Evolutionary conservation across 2,113 vertebrate genomes (phyloP), one percentile per base, ranked within the genome.

Genomic region (Cinclus mexicanus): DNA sequence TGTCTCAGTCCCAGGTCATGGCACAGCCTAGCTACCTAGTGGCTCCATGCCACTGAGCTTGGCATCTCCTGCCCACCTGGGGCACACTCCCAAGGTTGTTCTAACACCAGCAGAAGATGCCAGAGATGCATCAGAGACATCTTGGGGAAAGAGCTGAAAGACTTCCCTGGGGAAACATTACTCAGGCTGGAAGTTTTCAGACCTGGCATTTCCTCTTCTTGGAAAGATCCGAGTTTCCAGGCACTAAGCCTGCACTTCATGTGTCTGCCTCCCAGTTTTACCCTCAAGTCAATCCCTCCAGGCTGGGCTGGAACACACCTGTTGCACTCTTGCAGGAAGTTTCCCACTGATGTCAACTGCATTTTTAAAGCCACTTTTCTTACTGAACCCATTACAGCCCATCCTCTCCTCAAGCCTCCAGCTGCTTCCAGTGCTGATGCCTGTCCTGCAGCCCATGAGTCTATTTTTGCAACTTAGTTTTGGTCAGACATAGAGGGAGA

Each of bases 81-180:
- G 55, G 19, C 11, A 3, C 0, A 1, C 50, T 85, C 86, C 59
- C 41, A 55, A 46, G 59, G 37, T 52, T 91, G 41, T 49, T 91
- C 70, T 72, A 79, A 61, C 2, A 25, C 35, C 59, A 83, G 71
- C 64, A 81, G 64, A 92, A 92, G 80, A 63, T 78, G 88, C 80
- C 83, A 92, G 69, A 3, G 1, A 93, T 65, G 59, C 86, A 94
- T 93, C 77, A 87, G 86, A 77, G 70, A 22, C 1, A 0, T 83
- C 60, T 6, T 72, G 6, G 55, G 49, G 22, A 83, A 75, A 75
- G 68, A 65, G 37, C 42, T 68, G 26, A 71, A 92, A 92, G 24
- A 47, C n/a, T n/a, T 96, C 93, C 93, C 89, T 0, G 2, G 77
- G 87, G 95, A 83, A 94, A 81, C 79, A 95, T 94, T 47, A 35